phyloP scores from a whole-genome alignment of 2,888 invertebrate species.

The Antitype chi region DNA sequence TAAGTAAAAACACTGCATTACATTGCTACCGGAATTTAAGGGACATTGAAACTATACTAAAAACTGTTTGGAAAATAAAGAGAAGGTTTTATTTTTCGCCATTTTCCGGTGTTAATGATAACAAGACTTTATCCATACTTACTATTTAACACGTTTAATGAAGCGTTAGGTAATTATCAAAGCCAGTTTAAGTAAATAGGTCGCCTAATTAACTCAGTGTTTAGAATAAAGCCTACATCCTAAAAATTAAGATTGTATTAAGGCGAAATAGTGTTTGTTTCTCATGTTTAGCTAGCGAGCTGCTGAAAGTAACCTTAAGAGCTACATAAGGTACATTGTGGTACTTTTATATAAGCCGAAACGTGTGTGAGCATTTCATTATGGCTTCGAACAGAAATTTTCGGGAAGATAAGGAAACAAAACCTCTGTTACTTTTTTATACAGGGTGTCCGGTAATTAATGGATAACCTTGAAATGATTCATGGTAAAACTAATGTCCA shows the following conservation, averaged over 20 bases:
- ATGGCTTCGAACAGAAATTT: neutral
- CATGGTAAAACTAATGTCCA: too few species aligned
- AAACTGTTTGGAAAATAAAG: constrained; percentile 21
- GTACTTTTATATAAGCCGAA: constrained; percentile 5
- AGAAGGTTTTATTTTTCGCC: neutral
- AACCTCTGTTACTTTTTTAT: neutral
- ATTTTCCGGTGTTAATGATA: constrained; percentile 8
- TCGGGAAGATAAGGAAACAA: neutral
- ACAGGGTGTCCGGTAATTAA: too few species aligned
- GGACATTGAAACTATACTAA: constrained; percentile 18
- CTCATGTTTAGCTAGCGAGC: constrained; percentile 9
- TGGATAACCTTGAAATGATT: too few species aligned
- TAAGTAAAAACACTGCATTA: constrained; percentile 36
- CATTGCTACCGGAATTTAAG: constrained; percentile 28
- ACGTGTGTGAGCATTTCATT: constrained; percentile 35
- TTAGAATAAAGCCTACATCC: neutral
- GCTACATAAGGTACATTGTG: constrained; percentile 6
- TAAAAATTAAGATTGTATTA: constrained; percentile 17
- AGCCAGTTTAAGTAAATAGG: constrained; percentile 7
- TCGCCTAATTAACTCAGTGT: constrained; percentile 15
- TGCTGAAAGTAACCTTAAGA: constrained; percentile 6
- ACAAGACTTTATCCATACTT: constrained; percentile 2
- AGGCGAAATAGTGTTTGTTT: constrained; percentile 5
- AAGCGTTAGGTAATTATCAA: constrained; percentile 16
- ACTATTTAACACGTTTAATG: constrained; percentile 3